phyloP scores from a whole-genome alignment of 1,140 invertebrate genomes.

The Hypsibius dujardini region DNA sequence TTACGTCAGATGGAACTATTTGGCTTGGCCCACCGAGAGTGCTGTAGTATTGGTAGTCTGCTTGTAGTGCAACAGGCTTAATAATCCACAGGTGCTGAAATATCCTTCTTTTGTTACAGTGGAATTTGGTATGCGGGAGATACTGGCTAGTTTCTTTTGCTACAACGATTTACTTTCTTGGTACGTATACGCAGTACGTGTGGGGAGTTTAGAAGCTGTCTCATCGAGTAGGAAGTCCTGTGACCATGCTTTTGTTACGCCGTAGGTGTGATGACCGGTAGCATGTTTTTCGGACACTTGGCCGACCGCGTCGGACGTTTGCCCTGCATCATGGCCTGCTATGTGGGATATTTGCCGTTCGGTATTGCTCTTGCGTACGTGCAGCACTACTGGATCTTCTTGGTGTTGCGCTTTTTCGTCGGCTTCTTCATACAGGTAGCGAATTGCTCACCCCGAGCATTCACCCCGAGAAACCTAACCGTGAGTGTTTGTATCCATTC shows the following conservation, averaged over 20 bases:
- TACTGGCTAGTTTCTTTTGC: neutral
- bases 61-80: neutral
- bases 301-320: neutral
- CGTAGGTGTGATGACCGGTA: conserved; percentile 7
- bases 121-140: conserved; percentile 6
- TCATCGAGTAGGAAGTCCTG: neutral
- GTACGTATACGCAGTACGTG: neutral
- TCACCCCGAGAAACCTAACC: neutral
- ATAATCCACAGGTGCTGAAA: conserved; percentile 3
- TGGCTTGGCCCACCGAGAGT: neutral
- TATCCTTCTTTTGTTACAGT: neutral
- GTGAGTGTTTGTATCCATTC: neutral
- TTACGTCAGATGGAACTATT: neutral
- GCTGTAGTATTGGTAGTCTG: neutral
- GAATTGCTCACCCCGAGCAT: neutral
- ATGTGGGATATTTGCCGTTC: neutral
- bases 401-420: neutral
- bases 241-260: neutral
- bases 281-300: conserved; percentile 2
- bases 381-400: neutral
- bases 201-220: neutral
- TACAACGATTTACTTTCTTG: neutral
- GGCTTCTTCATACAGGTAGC: conserved; percentile 10
- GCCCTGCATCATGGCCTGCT: neutral
- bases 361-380: neutral